Conservation (phyloP, 2,797 vertebrate genomes). For the Malurus leucopterus region DNA sequence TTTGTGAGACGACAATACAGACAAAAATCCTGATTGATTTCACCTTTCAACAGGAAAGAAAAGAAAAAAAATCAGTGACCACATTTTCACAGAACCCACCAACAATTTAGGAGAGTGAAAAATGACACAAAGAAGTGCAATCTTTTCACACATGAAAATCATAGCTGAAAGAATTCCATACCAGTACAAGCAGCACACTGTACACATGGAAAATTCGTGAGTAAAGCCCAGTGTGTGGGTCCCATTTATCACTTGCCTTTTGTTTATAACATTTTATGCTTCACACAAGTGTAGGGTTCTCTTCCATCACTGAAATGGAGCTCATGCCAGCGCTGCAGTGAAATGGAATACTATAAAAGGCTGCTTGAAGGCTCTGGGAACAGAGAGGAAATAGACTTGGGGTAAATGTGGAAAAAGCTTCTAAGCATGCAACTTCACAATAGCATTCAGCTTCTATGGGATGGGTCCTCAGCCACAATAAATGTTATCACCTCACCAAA, state of each 20-base stretch:
- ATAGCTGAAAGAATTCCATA: background rate
- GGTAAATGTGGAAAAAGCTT: constrained; percentile 8
- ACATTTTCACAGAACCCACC: background rate
- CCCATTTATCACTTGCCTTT: constrained; percentile 16
- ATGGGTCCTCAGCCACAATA: background rate
- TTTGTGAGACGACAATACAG: background rate
- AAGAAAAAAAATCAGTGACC: fast-evolving
- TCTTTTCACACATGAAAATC: background rate
- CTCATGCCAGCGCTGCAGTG: background rate
- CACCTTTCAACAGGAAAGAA: background rate
- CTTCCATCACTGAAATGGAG: constrained; percentile 33
- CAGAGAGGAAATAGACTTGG: background rate
- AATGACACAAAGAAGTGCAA: background rate
- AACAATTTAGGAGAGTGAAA: background rate
- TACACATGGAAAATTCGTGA: background rate
- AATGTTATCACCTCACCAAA: constrained; percentile 5
- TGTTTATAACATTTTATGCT: constrained; percentile 11
- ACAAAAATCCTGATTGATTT: background rate
- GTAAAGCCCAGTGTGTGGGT: background rate
- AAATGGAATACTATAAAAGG: constrained; percentile 37
- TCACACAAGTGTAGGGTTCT: background rate
- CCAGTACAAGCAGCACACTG: background rate
- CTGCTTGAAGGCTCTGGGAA: background rate
- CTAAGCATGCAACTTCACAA: constrained; percentile 14
- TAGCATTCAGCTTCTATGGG: background rate